A percentile compares a stretch with the other conserved stretches of the same genome.
These are phyloP conservation scores for Naso thynnoides DNA, from an alignment of 2,797 vertebrate species.

Conservation along the genomic window DNA sequence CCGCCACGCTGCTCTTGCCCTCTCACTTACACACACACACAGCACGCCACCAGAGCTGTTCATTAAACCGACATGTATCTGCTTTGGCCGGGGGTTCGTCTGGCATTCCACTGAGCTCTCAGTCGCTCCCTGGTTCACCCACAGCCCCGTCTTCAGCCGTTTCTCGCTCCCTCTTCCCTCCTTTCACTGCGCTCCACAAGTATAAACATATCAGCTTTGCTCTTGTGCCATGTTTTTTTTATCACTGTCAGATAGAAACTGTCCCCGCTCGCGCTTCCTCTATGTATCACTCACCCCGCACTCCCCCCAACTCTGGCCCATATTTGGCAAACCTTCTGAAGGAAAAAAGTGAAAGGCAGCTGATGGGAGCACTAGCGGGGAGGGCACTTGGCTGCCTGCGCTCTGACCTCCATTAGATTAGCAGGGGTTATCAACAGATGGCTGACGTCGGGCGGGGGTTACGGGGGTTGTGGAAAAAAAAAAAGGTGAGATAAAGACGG, in stretches of 20 bases:
- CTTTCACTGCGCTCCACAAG: neutral
- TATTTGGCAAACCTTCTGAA: slow-evolving; percentile 53
- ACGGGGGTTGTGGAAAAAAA: slow-evolving; percentile 25
- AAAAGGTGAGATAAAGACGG: slow-evolving; percentile 58
- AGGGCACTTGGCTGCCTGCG: slow-evolving; percentile 63
- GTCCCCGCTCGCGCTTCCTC: neutral
- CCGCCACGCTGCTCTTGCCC: slow-evolving; percentile 23
- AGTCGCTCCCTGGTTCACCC: slow-evolving; percentile 13
- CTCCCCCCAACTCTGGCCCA: slow-evolving; percentile 1
- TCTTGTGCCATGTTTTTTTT: slow-evolving; percentile 10
- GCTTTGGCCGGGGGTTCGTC: slow-evolving; percentile 34
- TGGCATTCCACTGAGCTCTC: slow-evolving; percentile 31
- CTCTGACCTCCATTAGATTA: slow-evolving; percentile 79
- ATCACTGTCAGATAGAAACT: slow-evolving; percentile 4
- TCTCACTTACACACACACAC: neutral
- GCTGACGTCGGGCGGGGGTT: slow-evolving; percentile 40
- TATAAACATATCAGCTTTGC: slow-evolving; percentile 5
- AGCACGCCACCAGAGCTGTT: slow-evolving; percentile 36
- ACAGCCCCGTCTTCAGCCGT: slow-evolving; percentile 8
- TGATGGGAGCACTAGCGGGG: neutral
- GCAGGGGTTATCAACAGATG: slow-evolving; percentile 78
- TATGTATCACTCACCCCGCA: neutral
- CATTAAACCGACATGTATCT: slow-evolving; percentile 61
- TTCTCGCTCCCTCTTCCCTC: neutral
- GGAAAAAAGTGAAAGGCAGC: slow-evolving; percentile 62